Evolutionary conservation across 2,797 vertebrate species (phyloP), one percentile per base, ranked within the genome.

Genomic region (Myotis planiceps): DNA sequence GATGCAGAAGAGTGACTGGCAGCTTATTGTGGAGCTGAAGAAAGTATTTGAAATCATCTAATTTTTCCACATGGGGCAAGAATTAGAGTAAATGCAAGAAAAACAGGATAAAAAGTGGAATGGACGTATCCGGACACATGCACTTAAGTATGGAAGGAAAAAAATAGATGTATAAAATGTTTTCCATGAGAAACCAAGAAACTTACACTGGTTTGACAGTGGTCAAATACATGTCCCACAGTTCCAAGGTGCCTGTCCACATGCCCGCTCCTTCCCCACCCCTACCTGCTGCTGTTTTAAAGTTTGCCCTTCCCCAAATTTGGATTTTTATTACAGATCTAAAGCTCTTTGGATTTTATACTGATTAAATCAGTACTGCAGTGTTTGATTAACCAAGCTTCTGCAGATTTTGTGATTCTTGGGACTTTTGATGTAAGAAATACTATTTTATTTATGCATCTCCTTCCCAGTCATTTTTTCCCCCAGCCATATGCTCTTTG

Each of bases 11-110:
- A 98, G 99, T 4, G 99, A 99, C 96, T 99, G 99, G 99, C 99
- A 99, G 98, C 99, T 99, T 95, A 99, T 99, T 98, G 99, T 99
- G 98, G 99, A 99, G 97, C 99, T 99, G 98, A 99, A 99, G 99
- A 99, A 99, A 98, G 99, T 99, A 82, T 99, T 99, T 97, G 99
- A 99, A 98, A 99, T 99, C 98, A 99, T 99, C 99, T 99, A 99
- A 99, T 87, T 97, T 98, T 96, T 92, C 91, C 97, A 97, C 95
- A 69, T 63, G 14, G 97, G 94, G 93, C 96, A 98, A 96, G 95
- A 98, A 92, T 49, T 97, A 98, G 97, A 98, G 95, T 96, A 96
- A 96, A 94, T 2, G 39, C 25, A 29, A 98, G 97, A 96, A 97
- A 97, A 97, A 97, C 97, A 34, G 80, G 80, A 88, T 29, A 88